Evolutionary conservation across 1,140 invertebrate species (phyloP), one percentile per base, ranked within the genome.

Genomic region (Zaprionus ghesquierei): DNA sequence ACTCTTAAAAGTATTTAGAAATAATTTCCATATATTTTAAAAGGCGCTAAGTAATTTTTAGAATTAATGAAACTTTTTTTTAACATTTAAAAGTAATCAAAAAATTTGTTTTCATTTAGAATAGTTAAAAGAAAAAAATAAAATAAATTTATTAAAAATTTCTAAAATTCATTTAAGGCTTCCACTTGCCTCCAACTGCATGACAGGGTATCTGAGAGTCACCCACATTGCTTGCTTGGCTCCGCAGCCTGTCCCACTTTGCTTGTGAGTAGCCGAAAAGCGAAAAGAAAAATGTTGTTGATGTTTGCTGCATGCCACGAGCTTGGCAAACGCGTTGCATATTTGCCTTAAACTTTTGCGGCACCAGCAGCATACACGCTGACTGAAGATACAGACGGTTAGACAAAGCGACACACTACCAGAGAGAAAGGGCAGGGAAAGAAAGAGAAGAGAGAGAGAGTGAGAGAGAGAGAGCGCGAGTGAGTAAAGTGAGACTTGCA

Each of bases 321-420:
- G 80, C 64, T 85, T 71, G 68, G 69, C 69, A 49, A 77, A 71
- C 75, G 64, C 71, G 69, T 66, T 81, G 81, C 82, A 86, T 86
- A 87, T 86, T 87, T 87, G 79, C 79, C 64, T 79, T 79, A 79
- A 87, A 87, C 82, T 87, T 86, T 87, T 87, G 75, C 77, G 75
- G 77, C 82, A 86, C 68, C 69, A 73, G 60, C 46, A 49, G 60
- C 51, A 62, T 38, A 56, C 29, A 69, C 53, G 66, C 64, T 64
- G 66, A 53, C 25, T n/a, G 49, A 29, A 61, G 29, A 56, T 13
- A 53, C 35, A 63, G 56, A 49, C 61, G 61, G 60, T 29, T 31
- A 60, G 58, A 62, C 58, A 61, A 56, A 50, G 46, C 56, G 58
- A 68, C 22, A 41, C 6, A n/a, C 13, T n/a, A 9, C 35, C 8